phyloP scores from a whole-genome alignment of 2,113 vertebrate genomes.

The Malurus cyaneus region DNA sequence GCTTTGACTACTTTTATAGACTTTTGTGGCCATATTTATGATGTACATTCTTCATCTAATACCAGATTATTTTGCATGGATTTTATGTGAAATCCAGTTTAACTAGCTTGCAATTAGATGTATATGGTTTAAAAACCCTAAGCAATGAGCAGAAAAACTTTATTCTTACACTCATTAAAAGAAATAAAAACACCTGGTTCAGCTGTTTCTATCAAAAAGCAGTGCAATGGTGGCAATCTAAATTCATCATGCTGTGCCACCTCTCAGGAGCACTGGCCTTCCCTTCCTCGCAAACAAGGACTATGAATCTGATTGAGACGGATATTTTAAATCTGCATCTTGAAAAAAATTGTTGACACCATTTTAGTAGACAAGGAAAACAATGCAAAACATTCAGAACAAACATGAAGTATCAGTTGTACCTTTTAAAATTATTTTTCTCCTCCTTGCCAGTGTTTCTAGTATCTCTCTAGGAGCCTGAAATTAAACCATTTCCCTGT shows the following conservation, averaged over 20 bases:
- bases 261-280: not conserved
- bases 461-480: not conserved
- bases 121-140: not conserved
- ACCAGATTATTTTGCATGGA: not conserved
- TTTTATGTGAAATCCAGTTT: not conserved
- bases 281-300: not conserved
- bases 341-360: not conserved
- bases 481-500: conserved; percentile 54
- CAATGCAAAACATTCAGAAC: not conserved
- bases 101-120: not conserved
- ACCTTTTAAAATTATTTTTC: conserved; percentile 2
- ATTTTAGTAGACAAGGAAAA: not conserved
- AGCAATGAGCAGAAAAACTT: not conserved
- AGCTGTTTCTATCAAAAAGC: not conserved
- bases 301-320: not conserved
- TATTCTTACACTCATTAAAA: not conserved
- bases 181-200: not conserved
- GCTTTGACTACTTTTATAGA: not conserved
- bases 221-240: not conserved
- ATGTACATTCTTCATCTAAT: not conserved
- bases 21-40: not conserved
- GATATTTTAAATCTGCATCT: not conserved
- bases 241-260: rapidly evolving
- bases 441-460: not conserved
- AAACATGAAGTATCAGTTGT: not conserved